These are phyloP conservation scores for Scolopax rusticola DNA, from an alignment of 2,797 vertebrate species.

Conservation along the genomic window DNA sequence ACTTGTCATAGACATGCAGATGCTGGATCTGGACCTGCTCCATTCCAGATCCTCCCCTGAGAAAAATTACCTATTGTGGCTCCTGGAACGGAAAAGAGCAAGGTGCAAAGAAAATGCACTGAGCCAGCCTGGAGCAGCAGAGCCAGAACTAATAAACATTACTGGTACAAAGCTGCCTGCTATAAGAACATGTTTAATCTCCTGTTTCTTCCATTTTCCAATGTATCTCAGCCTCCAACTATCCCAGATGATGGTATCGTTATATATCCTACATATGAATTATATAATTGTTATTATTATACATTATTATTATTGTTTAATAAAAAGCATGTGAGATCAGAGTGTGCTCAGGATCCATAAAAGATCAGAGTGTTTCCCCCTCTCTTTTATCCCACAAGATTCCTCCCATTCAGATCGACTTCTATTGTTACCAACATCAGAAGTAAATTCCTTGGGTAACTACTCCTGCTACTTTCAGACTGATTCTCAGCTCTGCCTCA, in stretches of 20 bases:
- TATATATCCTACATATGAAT: not conserved
- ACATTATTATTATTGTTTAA: not conserved
- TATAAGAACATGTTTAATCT: not conserved
- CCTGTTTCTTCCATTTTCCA: not conserved
- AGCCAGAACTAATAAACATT: not conserved
- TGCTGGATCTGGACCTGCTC: not conserved
- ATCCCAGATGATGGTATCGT: not conserved
- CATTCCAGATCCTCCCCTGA: not conserved
- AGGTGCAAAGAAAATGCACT: not conserved
- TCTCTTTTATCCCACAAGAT: not conserved
- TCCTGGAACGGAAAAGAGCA: not conserved
- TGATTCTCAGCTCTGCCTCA: constrained; percentile 36
- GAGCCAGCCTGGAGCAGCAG: not conserved
- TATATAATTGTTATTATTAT: not conserved
- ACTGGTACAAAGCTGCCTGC: not conserved
- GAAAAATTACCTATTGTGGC: not conserved
- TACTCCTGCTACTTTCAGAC: constrained; percentile 23
- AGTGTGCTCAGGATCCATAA: not conserved
- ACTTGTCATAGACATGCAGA: not conserved
- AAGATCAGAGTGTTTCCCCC: not conserved
- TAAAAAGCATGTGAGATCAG: not conserved
- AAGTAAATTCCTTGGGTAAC: constrained; percentile 30
- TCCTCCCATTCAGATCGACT: constrained; percentile 7
- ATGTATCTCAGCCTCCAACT: not conserved
- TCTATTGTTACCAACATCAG: constrained; percentile 9